Percentiles rank a stretch among this genome's conserved stretches.
phyloP scores from a whole-genome alignment of 2,888 invertebrate genomes.

The Phragmatobia fuliginosa region DNA sequence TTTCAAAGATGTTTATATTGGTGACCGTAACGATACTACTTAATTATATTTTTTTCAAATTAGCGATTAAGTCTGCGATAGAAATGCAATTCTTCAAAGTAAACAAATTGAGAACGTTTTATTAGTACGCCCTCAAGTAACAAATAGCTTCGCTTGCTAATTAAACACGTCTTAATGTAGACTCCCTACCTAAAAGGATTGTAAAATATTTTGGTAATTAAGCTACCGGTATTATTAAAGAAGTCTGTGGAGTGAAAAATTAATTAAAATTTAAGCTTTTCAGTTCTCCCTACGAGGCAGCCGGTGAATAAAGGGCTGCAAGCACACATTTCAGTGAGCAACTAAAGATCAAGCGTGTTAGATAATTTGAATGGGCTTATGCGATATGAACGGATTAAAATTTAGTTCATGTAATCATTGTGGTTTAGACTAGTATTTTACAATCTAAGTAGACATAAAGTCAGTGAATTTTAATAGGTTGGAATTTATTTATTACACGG shows the following conservation, averaged over 20 bases:
- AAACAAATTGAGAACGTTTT: constrained; percentile 41
- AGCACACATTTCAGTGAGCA: constrained; percentile 79
- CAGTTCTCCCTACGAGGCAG: constrained; percentile 70
- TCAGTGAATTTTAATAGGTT: background rate
- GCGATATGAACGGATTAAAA: constrained; percentile 64
- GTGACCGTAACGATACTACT: background rate
- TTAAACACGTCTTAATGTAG: constrained; percentile 72
- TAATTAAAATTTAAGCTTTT: constrained; percentile 83
- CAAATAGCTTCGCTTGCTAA: constrained; percentile 66
- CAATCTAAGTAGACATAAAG: background rate
- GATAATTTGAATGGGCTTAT: constrained; percentile 79
- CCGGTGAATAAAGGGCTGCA: constrained; percentile 71
- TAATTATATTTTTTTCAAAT: constrained; percentile 5
- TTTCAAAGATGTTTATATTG: background rate
- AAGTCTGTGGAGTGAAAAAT: constrained; percentile 81
- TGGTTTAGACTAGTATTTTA: background rate
- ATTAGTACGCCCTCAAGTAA: constrained; percentile 41
- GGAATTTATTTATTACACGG: too few species aligned
- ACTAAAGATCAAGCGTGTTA: constrained; percentile 80
- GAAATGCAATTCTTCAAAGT: constrained; percentile 29
- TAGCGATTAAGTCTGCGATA: background rate
- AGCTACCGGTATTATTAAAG: constrained; percentile 74
- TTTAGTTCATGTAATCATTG: constrained; percentile 18
- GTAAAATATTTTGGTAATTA: constrained; percentile 80
- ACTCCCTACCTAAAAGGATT: constrained; percentile 67